Conservation (phyloP, 2,797 vertebrate species). For the Argyrosomus regius region DNA sequence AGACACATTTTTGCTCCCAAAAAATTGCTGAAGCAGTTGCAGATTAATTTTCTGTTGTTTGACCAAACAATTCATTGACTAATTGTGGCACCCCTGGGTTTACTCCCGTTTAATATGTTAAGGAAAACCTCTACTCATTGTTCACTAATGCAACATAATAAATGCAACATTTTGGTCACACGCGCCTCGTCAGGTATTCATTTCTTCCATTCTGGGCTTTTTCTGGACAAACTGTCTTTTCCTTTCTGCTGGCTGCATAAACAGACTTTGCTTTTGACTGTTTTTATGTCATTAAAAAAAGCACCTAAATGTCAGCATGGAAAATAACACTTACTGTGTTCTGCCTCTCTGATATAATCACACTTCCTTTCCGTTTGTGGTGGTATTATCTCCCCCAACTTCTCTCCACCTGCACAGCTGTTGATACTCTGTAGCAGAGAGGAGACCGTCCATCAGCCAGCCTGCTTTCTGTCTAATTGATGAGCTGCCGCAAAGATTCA, state of each 20-base stretch:
- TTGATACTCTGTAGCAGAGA: constrained; percentile 12
- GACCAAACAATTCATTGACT: neutral
- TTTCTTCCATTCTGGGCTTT: neutral
- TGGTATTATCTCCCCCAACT: neutral
- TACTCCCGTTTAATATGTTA: neutral
- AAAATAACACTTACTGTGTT: too few relatives aligned
- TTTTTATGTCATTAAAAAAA: neutral
- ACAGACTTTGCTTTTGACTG: neutral
- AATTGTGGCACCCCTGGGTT: neutral
- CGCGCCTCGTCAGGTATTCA: neutral
- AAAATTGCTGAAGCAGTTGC: too few relatives aligned
- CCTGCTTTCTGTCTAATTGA: constrained; percentile 53
- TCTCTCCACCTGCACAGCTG: constrained; percentile 42
- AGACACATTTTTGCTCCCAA: too few relatives aligned
- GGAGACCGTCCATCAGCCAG: constrained; percentile 20
- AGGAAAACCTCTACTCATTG: neutral
- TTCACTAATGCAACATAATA: neutral
- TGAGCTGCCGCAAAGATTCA: constrained; percentile 40
- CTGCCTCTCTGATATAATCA: too few relatives aligned
- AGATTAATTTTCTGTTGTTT: neutral
- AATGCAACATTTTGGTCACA: neutral
- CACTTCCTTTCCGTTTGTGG: neutral
- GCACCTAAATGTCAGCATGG: neutral
- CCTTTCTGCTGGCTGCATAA: neutral
- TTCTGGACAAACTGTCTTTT: neutral